Base-by-base conservation (phyloP, 2,888 invertebrate species). In the Eustalomyia histrio region DNA sequence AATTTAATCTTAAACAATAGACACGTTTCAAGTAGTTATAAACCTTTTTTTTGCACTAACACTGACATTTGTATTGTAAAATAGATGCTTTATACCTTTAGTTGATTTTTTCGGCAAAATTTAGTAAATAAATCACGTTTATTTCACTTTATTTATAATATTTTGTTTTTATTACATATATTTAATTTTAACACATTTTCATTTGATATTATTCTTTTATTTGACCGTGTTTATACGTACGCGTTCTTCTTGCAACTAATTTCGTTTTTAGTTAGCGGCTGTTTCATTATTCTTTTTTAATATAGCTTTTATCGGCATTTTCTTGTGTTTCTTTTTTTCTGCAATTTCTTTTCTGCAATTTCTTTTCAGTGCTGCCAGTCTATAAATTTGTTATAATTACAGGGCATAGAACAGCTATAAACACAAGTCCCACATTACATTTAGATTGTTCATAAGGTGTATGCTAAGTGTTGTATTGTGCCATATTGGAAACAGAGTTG, bases 191-290 rank as follows among this genome's bases (percentile, higher is more conserved):
- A n/a, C n/a, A n/a, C n/a, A n/a, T n/a, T n/a, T n/a, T n/a, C n/a
- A n/a, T n/a, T n/a, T n/a, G n/a, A n/a, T n/a, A n/a, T n/a, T n/a
- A n/a, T n/a, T n/a, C n/a, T n/a, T n/a, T n/a, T n/a, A n/a, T n/a
- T 35, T 14, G 29, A 61, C 64, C 79, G 75, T 73, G 79, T 79
- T 64, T 58, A 47, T 53, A 35, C n/a, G 29, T 65, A 71, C 79
- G 75, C 74, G 79, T 79, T 69, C 53, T 50, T 58, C 50, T 53
- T 71, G 53, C 69, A 60, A 79, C 79, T 24, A 39, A 12, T 39
- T 39, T 61, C 67, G 53, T 61, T 35, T 7, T 6, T 29, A 29
- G 65, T 68, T 79, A 78, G 78, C 78, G 72, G 78, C 61, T 72
- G 65, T 78, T 53, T 72, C 43, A 18, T 60, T 52, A 47, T 53